Evolutionary conservation across 1,140 invertebrate species (phyloP), one percentile per base, ranked within the genome.

Genomic region (Caenorhabditis latens): DNA sequence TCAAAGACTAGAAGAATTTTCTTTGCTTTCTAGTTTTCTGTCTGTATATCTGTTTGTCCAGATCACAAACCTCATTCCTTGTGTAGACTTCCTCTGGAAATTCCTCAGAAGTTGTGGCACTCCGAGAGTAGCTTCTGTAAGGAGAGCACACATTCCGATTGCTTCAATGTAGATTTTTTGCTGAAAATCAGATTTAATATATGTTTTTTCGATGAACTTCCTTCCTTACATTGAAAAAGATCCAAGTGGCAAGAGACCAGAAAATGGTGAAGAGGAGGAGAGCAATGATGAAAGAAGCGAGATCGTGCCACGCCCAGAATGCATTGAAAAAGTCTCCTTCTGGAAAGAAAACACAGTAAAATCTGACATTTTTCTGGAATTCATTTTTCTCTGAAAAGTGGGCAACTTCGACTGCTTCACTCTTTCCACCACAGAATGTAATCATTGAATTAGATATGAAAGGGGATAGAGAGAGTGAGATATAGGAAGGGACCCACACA

Each of bases 281-380:
- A 92, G 97, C 99, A 92, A 98, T 96, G 87, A 99, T 91, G 91
- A 99, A 99, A 65, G 97, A 98, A 92, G 96, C 95, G 93, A 99
- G 98, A 93, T 99, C 97, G 86, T 97, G 98, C 98, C 98, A 99
- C 92, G 96, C 96, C 98, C 98, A 99, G 94, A 99, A 99, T 94
- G 96, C 96, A 16, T 87, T 85, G n/a, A 91, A 42, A 58, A 92
- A 87, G 65, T 92, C 63, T 50, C 91, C 91, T 32, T 88, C 91
- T 92, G 86, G 86, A 92, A 92, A 32, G 2, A 46, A 19, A 14
- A 19, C 8, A 32, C 32, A 32, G 32, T 32, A 32, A 32, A 32
- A 32, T 32, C n/a, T 71, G 42, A 71, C 19, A 19, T 9, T 8
- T 71, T 71, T 0, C 4, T n/a, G 65, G 46, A 43, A 43, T 65